Evolutionary conservation across 2,797 vertebrate species (phyloP), one percentile per base, ranked within the genome.

Genomic region (Myotis pilosus): DNA sequence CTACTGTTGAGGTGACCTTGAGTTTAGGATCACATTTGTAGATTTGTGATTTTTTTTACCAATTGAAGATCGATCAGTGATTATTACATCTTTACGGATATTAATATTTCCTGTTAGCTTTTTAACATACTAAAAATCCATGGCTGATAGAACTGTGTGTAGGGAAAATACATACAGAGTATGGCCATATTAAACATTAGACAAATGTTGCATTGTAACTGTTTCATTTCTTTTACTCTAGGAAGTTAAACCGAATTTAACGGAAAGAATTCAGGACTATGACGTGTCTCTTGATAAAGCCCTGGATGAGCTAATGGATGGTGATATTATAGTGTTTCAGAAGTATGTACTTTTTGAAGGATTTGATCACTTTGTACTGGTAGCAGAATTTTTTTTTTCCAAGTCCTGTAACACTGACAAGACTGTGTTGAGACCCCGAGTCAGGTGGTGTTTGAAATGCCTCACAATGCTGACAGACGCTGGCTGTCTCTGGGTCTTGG

Each of bases 191-290:
- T 49, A 55, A 55, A 36, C 15, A 2, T 13, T 22, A 74, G 25
- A 28, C 30, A 83, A 0, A 6, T 1, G 19, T 7, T 75, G 22
- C 8, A 3, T 6, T 88, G n/a, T 92, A 72, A 91, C 94, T 68
- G 0, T 82, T 47, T 89, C 25, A 2, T 93, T 17, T 64, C 55
- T 92, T 97, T 87, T 23, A 6, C 93, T 98, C 6, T 97, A 99
- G 99, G 99, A 99, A 99, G 99, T 99, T 99, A 99, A 99, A 98
- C 99, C 99, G 98, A 99, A 99, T 98, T 99, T 99, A 99, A 99
- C 99, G 15, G 99, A 99, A 98, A 99, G 99, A 98, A 99, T 99
- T 98, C 99, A 99, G 98, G 99, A 99, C 98, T 99, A 99, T 87
- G 99, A 99, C 92, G 99, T 99, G 96, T 99, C 99, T 98, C 99